Evolutionary conservation across 2,797 vertebrate species (phyloP), one percentile per base, ranked within the genome.

Genomic region (Loriculus beryllinus): DNA sequence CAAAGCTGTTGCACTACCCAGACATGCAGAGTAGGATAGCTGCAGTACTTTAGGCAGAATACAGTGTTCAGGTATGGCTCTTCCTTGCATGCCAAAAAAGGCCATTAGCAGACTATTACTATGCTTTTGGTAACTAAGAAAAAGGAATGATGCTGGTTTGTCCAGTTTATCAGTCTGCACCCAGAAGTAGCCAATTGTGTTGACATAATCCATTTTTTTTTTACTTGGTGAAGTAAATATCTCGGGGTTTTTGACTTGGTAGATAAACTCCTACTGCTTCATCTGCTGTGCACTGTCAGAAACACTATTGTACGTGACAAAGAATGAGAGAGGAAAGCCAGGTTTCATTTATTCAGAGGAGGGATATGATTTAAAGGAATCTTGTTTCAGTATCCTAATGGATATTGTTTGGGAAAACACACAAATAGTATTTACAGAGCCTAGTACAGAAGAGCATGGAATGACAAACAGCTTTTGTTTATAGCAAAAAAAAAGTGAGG

Each of bases 391-490:
- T 60, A n/a, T 69, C 37, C 29, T 88, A 60, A 75, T 33, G 60
- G 63, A 86, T 92, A 82, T 59, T 63, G 47, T 82, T 85, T 72
- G 45, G 35, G 42, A 64, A 83, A 92, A 70, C 40, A 43, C 14
- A 56, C 25, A 88, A 70, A 70, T 25, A 78, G 21, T 5, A 1
- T 71, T 86, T 81, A 37, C 9, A 29, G 39, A 94, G 65, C 29
- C 60, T 91, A 65, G 74, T 63, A 86, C 0, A 0, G 86, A 84
- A 78, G 51, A 84, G 43, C 59, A 56, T 4, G 23, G 74, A 81
- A 86, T 33, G 63, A 62, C 37, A 92, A 95, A 63, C 64, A 59
- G 62, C 79, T 92, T 93, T 91, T 88, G 65, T 94, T 95, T 89
- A 82, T 88, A 91, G 79, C 28, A 81, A 76, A 91, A 82, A 82